phyloP scores from a whole-genome alignment of 1,140 invertebrate species.

The Drosophila sechellia region DNA sequence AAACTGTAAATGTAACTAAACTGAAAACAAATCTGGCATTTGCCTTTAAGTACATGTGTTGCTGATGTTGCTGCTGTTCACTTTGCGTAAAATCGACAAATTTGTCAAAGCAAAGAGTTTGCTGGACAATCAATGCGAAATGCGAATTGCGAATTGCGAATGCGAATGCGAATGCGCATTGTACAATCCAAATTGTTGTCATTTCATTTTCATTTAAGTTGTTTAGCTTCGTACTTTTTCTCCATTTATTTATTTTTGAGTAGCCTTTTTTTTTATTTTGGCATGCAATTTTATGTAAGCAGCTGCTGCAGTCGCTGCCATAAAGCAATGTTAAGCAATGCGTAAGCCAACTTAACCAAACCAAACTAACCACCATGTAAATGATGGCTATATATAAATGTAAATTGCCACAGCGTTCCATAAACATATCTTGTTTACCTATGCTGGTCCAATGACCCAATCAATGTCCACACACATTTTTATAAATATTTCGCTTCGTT shows the following conservation, averaged over 20 bases:
- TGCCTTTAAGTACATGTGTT: slow-evolving; percentile 61
- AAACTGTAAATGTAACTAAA: slow-evolving; percentile 16
- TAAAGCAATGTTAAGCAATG: slow-evolving; percentile 66
- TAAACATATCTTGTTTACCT: slow-evolving; percentile 52
- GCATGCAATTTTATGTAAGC: slow-evolving; percentile 55
- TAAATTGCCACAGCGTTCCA: slow-evolving; percentile 57
- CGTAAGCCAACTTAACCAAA: slow-evolving; percentile 28
- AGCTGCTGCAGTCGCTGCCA: slow-evolving; percentile 47
- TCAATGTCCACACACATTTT: slow-evolving; percentile 30
- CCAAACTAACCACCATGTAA: slow-evolving; percentile 46
- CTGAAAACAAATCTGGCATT: slow-evolving; percentile 49
- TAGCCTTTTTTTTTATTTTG: not conserved
- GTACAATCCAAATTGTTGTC: slow-evolving; percentile 69
- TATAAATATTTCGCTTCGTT: not conserved
- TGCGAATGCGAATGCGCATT: slow-evolving; percentile 52
- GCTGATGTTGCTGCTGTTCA: slow-evolving; percentile 26
- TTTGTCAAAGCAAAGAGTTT: slow-evolving; percentile 54
- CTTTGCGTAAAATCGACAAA: slow-evolving; percentile 65
- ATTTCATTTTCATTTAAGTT: slow-evolving; percentile 62
- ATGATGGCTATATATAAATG: slow-evolving; percentile 62
- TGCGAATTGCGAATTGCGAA: slow-evolving; percentile 24
- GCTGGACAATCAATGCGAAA: slow-evolving; percentile 56
- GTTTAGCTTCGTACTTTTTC: slow-evolving; percentile 1
- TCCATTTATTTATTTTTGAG: slow-evolving; percentile 1
- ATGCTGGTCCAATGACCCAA: slow-evolving; percentile 52